A percentile compares a stretch with the other conserved stretches of the same genome.
Evolutionary conservation across 1,140 invertebrate genomes (phyloP).

Genomic region (Cydia amplana): DNA sequence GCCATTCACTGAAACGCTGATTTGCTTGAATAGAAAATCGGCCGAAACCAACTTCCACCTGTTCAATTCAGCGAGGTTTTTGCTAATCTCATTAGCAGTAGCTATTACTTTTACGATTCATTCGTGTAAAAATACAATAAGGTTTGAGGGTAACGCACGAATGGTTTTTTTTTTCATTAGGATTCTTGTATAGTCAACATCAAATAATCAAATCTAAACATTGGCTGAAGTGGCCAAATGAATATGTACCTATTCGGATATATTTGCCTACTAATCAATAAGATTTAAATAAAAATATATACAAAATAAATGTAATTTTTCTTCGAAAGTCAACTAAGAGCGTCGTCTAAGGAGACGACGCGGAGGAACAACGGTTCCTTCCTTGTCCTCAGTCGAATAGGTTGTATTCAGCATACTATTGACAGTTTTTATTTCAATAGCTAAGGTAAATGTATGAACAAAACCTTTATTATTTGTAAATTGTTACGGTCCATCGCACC

Average conservation of each 20-base stretch:
- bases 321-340: no score
- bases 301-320: no score
- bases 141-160: slow-evolving; percentile 8
- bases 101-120: slow-evolving; percentile 37
- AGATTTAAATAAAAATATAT: no score
- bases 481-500: slow-evolving; percentile 14
- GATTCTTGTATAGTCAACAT: background rate
- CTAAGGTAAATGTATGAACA: no score
- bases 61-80: slow-evolving; percentile 42
- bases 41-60: slow-evolving; percentile 38
- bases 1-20: slow-evolving; percentile 53
- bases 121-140: slow-evolving; percentile 38
- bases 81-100: slow-evolving; percentile 39
- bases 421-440: background rate
- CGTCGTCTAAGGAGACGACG: no score
- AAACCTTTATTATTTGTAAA: background rate
- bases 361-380: no score
- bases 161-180: slow-evolving; percentile 27
- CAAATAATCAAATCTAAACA: no score
- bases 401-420: background rate
- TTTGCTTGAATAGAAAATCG: slow-evolving; percentile 52
- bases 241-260: no score
- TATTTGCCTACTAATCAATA: no score
- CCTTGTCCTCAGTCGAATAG: background rate
- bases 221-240: no score